Conservation (phyloP, 1,140 invertebrate species). For the Platorchestia sp. region DNA sequence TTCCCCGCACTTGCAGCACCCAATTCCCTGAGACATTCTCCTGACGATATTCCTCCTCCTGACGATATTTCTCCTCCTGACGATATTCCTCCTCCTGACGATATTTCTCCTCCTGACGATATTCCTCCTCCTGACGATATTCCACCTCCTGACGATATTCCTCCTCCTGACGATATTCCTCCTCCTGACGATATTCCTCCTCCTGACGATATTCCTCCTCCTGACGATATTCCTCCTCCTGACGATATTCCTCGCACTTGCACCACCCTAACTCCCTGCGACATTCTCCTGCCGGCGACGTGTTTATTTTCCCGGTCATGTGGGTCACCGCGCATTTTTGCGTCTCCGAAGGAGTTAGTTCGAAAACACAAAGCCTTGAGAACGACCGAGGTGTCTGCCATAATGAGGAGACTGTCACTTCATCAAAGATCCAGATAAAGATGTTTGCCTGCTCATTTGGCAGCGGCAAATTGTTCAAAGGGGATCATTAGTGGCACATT, state of each 20-base stretch:
- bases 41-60: too few species aligned
- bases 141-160: too few species aligned
- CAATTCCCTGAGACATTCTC: not conserved
- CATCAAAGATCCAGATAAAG: conserved; percentile 8
- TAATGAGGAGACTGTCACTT: not conserved
- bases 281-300: not conserved
- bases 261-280: not conserved
- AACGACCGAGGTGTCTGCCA: not conserved
- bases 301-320: not conserved
- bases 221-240: too few species aligned
- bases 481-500: conserved; percentile 6
- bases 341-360: not conserved
- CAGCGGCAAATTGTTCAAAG: not conserved
- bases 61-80: too few species aligned
- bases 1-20: too few species aligned
- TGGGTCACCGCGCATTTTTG: not conserved
- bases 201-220: too few species aligned
- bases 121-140: too few species aligned
- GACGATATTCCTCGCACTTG: too few species aligned
- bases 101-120: too few species aligned
- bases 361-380: not conserved
- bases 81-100: too few species aligned
- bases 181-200: too few species aligned
- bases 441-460: conserved; percentile 6
- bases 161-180: too few species aligned